Evolutionary conservation across 2,888 invertebrate species (phyloP).

Genomic region (Phyllotreta striolata): DNA sequence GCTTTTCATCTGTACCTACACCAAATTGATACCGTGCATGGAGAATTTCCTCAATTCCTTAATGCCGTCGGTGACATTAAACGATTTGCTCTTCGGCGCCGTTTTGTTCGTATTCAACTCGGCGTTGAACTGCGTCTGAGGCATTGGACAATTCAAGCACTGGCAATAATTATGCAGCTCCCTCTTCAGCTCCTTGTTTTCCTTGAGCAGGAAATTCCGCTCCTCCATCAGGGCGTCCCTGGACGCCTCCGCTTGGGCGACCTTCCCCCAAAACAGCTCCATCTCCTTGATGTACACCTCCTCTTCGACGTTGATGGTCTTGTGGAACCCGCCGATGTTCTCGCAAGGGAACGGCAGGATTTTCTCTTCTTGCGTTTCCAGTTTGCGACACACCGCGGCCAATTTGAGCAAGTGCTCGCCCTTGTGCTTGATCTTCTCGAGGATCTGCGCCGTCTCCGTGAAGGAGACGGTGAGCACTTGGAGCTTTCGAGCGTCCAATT

Average conservation of each 20-base stretch:
- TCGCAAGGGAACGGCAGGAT: constrained; percentile 56
- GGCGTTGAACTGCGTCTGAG: constrained; percentile 11
- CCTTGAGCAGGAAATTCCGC: constrained; percentile 50
- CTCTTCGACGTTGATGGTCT: constrained; percentile 18
- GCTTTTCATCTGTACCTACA: constrained; percentile 25
- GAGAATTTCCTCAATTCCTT: constrained; percentile 40
- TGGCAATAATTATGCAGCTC: constrained; percentile 52
- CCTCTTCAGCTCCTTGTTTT: constrained; percentile 51
- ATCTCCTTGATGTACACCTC: constrained; percentile 41
- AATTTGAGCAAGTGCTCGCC: constrained; percentile 70
- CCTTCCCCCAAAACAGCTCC: constrained; percentile 55
- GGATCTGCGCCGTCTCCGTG: constrained; percentile 65
- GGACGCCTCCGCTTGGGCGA: constrained; percentile 52
- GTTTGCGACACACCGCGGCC: constrained; percentile 70
- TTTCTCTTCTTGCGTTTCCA: constrained; percentile 71
- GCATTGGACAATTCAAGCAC: constrained; percentile 37
- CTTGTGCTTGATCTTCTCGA: constrained; percentile 66
- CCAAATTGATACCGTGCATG: constrained; percentile 18
- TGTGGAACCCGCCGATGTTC: constrained; percentile 28
- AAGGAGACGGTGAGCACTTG: constrained; percentile 70
- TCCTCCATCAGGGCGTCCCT: constrained; percentile 53
- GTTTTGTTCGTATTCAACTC: constrained; percentile 11
- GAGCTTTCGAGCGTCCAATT: constrained; percentile 65
- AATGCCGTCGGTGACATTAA: constrained; percentile 41
- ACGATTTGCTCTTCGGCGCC: constrained; percentile 6